Conservation (phyloP, 2,888 invertebrate species). For the Cactoblastis cactorum region DNA sequence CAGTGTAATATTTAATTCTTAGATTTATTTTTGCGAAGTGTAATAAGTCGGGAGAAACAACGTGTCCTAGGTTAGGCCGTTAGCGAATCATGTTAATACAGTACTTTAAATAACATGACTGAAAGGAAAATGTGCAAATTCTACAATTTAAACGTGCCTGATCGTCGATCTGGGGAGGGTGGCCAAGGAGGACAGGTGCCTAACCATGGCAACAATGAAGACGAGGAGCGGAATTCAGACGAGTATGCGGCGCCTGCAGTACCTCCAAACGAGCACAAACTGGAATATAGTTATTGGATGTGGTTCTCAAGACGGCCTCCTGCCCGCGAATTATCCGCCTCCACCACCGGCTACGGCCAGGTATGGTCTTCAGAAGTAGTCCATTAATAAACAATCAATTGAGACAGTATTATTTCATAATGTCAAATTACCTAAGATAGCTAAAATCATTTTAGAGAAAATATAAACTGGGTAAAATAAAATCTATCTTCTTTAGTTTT, state of each 20-base stretch:
- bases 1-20: slow-evolving; percentile 41
- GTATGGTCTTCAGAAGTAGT: slow-evolving; percentile 31
- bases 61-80: slow-evolving; percentile 78
- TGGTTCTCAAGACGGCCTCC: slow-evolving; percentile 87
- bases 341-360: slow-evolving; percentile 73
- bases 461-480: no score
- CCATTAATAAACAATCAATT: not conserved
- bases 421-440: no score
- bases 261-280: slow-evolving; percentile 91
- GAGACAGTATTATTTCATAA: no score
- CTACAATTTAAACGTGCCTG: slow-evolving; percentile 78
- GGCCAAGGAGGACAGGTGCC: slow-evolving; percentile 50
- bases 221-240: slow-evolving; percentile 59
- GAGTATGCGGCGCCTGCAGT: slow-evolving; percentile 72
- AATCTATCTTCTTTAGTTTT: no score
- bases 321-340: slow-evolving; percentile 61
- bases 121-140: slow-evolving; percentile 79
- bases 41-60: slow-evolving; percentile 53
- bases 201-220: slow-evolving; percentile 57
- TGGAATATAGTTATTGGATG: slow-evolving; percentile 95
- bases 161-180: slow-evolving; percentile 67
- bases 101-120: slow-evolving; percentile 73
- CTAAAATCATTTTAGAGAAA: no score
- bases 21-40: slow-evolving; percentile 44
- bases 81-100: slow-evolving; percentile 73